A percentile compares a stretch with the other conserved stretches of the same genome.
phyloP scores from a whole-genome alignment of 2,113 vertebrate species.

The Nibea albiflora region DNA sequence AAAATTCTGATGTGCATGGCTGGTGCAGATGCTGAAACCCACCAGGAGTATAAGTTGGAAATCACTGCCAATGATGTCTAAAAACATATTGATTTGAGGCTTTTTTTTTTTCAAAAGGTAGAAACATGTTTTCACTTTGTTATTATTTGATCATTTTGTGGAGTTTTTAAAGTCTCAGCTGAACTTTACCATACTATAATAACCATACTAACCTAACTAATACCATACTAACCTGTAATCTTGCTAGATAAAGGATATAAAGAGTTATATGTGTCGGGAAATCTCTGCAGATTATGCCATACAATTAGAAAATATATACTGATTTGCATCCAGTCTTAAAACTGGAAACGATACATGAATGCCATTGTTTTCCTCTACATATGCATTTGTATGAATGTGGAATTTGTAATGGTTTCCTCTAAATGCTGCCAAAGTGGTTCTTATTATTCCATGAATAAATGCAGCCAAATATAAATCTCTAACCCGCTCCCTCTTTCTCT shows the following conservation, averaged over 20 bases:
- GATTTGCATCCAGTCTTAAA: conserved; percentile 38
- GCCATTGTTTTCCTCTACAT: conserved; percentile 44
- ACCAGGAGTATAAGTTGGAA: not conserved
- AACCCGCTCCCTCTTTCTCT: conserved; percentile 11
- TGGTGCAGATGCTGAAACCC: conserved; percentile 16
- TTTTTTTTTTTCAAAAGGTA: not conserved
- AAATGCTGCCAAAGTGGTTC: conserved; percentile 61
- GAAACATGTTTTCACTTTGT: not conserved
- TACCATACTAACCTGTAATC: no score
- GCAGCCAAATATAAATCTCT: conserved; percentile 53
- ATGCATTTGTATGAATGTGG: conserved; percentile 50
- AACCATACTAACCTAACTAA: no score
- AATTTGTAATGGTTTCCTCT: conserved; percentile 53
- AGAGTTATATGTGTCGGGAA: not conserved
- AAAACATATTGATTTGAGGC: not conserved
- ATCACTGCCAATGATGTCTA: not conserved
- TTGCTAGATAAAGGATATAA: not conserved
- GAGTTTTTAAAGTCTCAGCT: not conserved
- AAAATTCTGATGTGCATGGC: conserved; percentile 7
- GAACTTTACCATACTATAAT: not conserved
- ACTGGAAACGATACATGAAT: conserved; percentile 39
- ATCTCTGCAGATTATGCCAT: conserved; percentile 25
- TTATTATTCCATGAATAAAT: conserved; percentile 60
- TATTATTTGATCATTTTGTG: not conserved
- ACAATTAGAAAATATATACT: conserved; percentile 13